A percentile compares a stretch with the other conserved stretches of the same genome.
Evolutionary conservation across 2,888 invertebrate species (phyloP).

Genomic region (Prosapia bicincta): DNA sequence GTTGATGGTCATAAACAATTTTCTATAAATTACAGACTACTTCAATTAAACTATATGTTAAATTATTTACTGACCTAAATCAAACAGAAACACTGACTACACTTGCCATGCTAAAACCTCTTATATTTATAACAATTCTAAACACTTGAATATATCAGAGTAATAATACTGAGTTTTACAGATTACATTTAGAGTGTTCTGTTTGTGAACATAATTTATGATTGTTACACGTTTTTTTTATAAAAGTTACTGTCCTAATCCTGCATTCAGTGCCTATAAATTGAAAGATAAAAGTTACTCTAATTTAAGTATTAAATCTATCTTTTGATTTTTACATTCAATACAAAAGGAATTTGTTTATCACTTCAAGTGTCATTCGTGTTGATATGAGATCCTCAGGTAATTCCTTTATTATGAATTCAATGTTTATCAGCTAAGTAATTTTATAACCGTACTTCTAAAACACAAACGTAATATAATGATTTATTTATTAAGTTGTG

Average conservation of each 20-base stretch:
- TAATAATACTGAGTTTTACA: background rate
- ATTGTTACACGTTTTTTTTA: background rate
- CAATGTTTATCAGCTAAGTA: too few relatives aligned
- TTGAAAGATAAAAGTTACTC: background rate
- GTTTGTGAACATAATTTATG: background rate
- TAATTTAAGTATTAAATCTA: background rate
- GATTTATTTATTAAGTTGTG: too few relatives aligned
- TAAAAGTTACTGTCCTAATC: background rate
- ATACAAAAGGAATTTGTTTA: too few relatives aligned
- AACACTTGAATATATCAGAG: background rate
- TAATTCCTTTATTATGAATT: too few relatives aligned
- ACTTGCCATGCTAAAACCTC: background rate
- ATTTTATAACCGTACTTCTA: too few relatives aligned
- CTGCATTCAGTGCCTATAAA: background rate
- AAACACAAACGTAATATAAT: too few relatives aligned
- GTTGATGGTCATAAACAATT: too few relatives aligned
- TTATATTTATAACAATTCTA: background rate
- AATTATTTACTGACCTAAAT: background rate
- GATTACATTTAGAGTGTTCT: background rate
- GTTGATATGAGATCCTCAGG: too few relatives aligned
- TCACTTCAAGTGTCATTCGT: too few relatives aligned
- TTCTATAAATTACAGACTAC: too few relatives aligned
- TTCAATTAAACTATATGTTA: too few relatives aligned
- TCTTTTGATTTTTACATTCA: background rate
- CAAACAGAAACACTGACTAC: background rate